A percentile compares a stretch with the other conserved stretches of the same genome.
Evolutionary conservation across 2,797 vertebrate species (phyloP).

Genomic region (Echeneis naucrates): DNA sequence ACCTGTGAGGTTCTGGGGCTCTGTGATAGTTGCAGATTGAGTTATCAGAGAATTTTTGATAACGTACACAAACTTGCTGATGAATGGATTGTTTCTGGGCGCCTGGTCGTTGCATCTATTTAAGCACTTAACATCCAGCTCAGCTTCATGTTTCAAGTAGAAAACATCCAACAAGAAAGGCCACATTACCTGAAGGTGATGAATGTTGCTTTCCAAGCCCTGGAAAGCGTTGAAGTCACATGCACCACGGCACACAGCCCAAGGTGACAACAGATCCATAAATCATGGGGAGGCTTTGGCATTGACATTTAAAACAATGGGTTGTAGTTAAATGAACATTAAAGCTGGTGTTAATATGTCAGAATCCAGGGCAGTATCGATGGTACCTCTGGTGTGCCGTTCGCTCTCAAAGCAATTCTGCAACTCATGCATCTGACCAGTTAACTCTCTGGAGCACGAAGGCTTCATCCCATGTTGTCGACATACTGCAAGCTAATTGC

Average conservation of each 20-base stretch:
- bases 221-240: not conserved
- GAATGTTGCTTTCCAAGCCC: slow-evolving; percentile 17
- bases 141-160: slow-evolving; percentile 11
- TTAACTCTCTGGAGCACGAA: slow-evolving; percentile 25
- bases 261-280: slow-evolving; percentile 25
- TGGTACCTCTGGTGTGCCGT: not conserved
- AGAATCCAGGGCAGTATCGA: not conserved
- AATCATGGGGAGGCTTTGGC: slow-evolving; percentile 17
- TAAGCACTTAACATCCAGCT: not conserved
- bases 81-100: not conserved
- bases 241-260: not conserved
- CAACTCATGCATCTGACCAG: not conserved
- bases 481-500: slow-evolving; percentile 46
- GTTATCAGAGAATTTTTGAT: not conserved
- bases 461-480: slow-evolving; percentile 13
- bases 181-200: slow-evolving; percentile 3
- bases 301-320: slow-evolving; percentile 15
- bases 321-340: slow-evolving; percentile 6
- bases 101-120: slow-evolving; percentile 2
- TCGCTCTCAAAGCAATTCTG: slow-evolving; percentile 19
- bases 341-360: slow-evolving; percentile 21
- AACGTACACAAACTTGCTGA: not conserved
- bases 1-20: not conserved
- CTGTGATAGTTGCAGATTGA: not conserved
- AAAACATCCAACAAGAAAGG: slow-evolving; percentile 25